phyloP scores from a whole-genome alignment of 2,797 vertebrate genomes.

The Epinephelus malabaricus region DNA sequence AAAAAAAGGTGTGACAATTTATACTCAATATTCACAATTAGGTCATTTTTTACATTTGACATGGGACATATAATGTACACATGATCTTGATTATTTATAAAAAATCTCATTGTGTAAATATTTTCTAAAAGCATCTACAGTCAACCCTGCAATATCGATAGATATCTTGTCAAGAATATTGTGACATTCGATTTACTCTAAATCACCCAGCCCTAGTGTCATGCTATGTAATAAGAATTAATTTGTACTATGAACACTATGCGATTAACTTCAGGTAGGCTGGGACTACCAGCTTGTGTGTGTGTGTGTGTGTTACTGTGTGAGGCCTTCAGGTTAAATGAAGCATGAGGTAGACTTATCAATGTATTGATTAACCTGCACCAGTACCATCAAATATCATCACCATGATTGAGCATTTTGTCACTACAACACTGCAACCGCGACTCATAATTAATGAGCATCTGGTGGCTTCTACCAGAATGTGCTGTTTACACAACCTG shows the following conservation, averaged over 20 bases:
- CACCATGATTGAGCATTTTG: constrained; percentile 42
- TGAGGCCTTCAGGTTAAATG: constrained; percentile 3
- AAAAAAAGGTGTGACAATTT: too few relatives aligned
- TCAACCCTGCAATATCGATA: too few relatives aligned
- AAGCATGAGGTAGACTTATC: constrained; percentile 25
- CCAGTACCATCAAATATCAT: constrained; percentile 33
- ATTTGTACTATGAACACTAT: constrained; percentile 5
- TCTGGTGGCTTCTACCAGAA: constrained; percentile 11
- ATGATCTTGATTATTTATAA: too few relatives aligned
- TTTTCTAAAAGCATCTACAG: too few relatives aligned
- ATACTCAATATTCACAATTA: too few relatives aligned
- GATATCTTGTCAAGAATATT: too few relatives aligned
- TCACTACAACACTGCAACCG: constrained; percentile 19
- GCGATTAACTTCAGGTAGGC: not conserved
- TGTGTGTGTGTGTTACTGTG: not conserved
- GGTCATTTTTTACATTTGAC: too few relatives aligned
- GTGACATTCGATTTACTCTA: too few relatives aligned
- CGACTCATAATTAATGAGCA: constrained; percentile 36
- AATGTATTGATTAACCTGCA: constrained; percentile 50
- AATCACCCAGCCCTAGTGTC: too few relatives aligned
- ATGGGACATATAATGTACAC: too few relatives aligned
- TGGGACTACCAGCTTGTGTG: not conserved
- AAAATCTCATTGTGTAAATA: too few relatives aligned
- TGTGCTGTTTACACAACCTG: constrained; percentile 5
- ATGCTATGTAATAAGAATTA: not conserved